phyloP scores from a whole-genome alignment of 2,888 invertebrate genomes.

The Callyntrura guangdongensis region DNA sequence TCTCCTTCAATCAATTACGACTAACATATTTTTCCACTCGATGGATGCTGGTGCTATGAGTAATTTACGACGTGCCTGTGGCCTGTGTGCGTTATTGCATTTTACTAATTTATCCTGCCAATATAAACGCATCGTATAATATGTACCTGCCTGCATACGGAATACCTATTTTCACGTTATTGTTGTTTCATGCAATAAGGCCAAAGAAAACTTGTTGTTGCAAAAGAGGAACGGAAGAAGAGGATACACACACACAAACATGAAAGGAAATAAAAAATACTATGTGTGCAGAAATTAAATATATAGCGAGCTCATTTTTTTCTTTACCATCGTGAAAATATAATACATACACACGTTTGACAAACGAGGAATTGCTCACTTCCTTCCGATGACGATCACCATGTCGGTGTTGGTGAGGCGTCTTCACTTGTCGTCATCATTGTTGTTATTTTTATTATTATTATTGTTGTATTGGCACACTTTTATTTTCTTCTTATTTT shows the following conservation, averaged over 20 bases:
- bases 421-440: constrained; percentile 19
- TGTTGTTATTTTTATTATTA: background rate
- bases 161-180: no score
- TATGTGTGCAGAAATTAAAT: background rate
- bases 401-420: background rate
- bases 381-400: constrained; percentile 54
- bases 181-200: constrained; percentile 41
- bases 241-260: constrained; percentile 8
- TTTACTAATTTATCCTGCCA: background rate
- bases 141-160: no score
- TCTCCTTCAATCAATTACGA: constrained; percentile 19
- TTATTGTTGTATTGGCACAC: constrained; percentile 53
- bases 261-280: constrained; percentile 37
- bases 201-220: constrained; percentile 62
- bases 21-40: background rate
- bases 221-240: constrained; percentile 67
- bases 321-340: constrained; percentile 29
- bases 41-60: constrained; percentile 4
- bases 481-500: constrained; percentile 31
- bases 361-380: constrained; percentile 60
- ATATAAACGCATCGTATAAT: background rate
- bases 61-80: background rate
- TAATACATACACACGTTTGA: background rate
- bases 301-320: constrained; percentile 1
- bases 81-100: background rate